Evolutionary conservation across 2,113 vertebrate genomes (phyloP), one percentile per base, ranked within the genome.

Genomic region (Dromas ardeola): DNA sequence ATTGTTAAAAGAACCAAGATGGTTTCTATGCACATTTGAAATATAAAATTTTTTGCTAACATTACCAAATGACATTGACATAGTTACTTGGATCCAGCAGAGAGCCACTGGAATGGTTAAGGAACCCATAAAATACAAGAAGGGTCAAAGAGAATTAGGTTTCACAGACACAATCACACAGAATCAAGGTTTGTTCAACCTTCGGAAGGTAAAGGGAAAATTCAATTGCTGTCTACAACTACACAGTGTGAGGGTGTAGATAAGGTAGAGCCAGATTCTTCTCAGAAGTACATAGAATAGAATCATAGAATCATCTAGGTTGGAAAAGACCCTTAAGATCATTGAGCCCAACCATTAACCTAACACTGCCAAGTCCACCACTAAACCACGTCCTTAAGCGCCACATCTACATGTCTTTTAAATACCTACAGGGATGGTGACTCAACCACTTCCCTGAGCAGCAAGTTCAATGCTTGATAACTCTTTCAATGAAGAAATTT

Each of bases 401-500:
- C 21, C 38, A 27, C 27, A 21, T 52, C 32, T 59, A 43, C 17
- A 29, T 6, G 3, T 20, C 20, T 67, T 67, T 50, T 36, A 42
- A 77, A 67, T 8, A 49, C 8, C 16, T 42, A 4, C 26, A 32
- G 26, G 16, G 16, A 30, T 42, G 23, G 22, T 34, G 29, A 47
- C 9, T 47, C 17, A 3, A 47, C 18, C 59, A 66, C 22, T 34
- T 74, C 42, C 17, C 8, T 15, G 36, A 15, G 36, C 5, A 83
- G 29, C 3, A 29, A 34, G 1, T 72, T 25, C 45, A 43, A 13
- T 42, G 19, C 7, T 25, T 71, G 15, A n/a, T 4, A 30, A 29
- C n/a, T 5, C 30, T 52, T 18, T 42, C 4, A 0, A 4, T 30
- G 9, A 71, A 27, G 9, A 50, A 5, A 4, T 29, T 42, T n/a